Percentiles rank a stretch among this genome's conserved stretches.
Evolutionary conservation across 2,888 invertebrate species (phyloP).

Genomic region (Hypsopygia costalis): DNA sequence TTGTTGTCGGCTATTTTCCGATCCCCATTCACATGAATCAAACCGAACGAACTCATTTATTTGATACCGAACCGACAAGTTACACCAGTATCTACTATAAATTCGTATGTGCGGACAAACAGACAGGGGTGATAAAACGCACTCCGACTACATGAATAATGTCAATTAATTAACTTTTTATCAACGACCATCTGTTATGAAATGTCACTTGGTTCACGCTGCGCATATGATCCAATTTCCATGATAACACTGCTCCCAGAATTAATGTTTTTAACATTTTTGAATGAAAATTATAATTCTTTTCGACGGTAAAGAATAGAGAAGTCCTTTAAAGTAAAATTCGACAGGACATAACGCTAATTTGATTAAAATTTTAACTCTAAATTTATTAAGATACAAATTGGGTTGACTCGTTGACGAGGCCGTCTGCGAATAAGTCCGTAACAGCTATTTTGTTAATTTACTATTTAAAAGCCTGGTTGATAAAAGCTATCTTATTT

Average conservation of each 20-base stretch:
- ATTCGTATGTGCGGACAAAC: constrained; percentile 30
- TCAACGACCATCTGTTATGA: constrained; percentile 14
- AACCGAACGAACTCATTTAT: constrained; percentile 74
- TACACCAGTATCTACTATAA: constrained; percentile 44
- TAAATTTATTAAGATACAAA: constrained; percentile 40
- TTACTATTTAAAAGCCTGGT: constrained; percentile 40
- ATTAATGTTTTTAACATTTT: no score
- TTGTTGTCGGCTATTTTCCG: constrained; percentile 64
- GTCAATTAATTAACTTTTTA: constrained; percentile 33
- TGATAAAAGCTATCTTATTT: constrained; percentile 59
- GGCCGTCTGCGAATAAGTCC: constrained; percentile 20
- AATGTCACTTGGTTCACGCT: constrained; percentile 4
- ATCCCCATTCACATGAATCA: constrained; percentile 75
- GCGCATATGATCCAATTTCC: not conserved
- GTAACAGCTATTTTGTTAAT: constrained; percentile 40
- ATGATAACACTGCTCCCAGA: no score
- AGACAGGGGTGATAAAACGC: constrained; percentile 31
- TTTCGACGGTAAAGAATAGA: not conserved
- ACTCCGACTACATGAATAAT: constrained; percentile 22
- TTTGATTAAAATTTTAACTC: constrained; percentile 16
- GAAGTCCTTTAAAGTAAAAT: constrained; percentile 4
- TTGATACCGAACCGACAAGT: constrained; percentile 62
- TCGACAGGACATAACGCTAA: constrained; percentile 10
- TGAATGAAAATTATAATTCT: no score
- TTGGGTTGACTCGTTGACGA: constrained; percentile 30